These are phyloP conservation scores for Parnassius smintheus DNA, from an alignment of 2,888 invertebrate species.

Conservation along the genomic window DNA sequence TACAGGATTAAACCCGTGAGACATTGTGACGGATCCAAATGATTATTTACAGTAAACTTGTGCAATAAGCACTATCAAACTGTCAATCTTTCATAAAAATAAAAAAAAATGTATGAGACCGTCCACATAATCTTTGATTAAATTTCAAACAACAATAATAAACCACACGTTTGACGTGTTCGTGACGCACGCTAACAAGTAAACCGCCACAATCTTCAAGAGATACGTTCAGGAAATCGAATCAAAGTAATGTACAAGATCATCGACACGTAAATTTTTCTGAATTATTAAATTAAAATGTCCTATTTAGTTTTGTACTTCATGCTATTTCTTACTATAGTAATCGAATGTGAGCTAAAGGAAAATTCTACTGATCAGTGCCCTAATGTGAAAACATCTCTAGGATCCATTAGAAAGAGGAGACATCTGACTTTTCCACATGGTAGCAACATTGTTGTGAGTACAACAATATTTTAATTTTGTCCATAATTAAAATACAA, in stretches of 20 bases:
- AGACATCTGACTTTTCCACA: conserved; percentile 65
- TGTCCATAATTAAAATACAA: too few relatives aligned
- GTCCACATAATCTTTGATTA: neutral
- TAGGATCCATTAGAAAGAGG: conserved; percentile 52
- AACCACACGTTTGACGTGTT: conserved; percentile 2
- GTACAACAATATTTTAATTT: conserved; percentile 32
- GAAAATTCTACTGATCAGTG: conserved; percentile 42
- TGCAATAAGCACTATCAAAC: too few relatives aligned
- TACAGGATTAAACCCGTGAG: too few relatives aligned
- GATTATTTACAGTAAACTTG: too few relatives aligned
- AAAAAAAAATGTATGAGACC: neutral
- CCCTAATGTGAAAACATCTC: conserved; percentile 56
- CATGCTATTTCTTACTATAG: conserved; percentile 32
- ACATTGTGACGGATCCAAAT: too few relatives aligned
- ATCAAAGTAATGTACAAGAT: conserved; percentile 24
- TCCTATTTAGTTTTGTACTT: conserved; percentile 9
- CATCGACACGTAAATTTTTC: conserved; percentile 24
- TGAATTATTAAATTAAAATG: neutral
- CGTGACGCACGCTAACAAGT: conserved; percentile 1
- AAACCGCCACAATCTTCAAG: conserved; percentile 3
- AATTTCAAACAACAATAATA: neutral
- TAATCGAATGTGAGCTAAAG: conserved; percentile 36
- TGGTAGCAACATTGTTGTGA: conserved; percentile 58
- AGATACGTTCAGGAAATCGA: conserved; percentile 8
- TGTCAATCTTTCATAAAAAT: too few relatives aligned